Evolutionary conservation across 2,797 vertebrate genomes (phyloP).

Genomic region (Bryconaethiops microstoma): DNA sequence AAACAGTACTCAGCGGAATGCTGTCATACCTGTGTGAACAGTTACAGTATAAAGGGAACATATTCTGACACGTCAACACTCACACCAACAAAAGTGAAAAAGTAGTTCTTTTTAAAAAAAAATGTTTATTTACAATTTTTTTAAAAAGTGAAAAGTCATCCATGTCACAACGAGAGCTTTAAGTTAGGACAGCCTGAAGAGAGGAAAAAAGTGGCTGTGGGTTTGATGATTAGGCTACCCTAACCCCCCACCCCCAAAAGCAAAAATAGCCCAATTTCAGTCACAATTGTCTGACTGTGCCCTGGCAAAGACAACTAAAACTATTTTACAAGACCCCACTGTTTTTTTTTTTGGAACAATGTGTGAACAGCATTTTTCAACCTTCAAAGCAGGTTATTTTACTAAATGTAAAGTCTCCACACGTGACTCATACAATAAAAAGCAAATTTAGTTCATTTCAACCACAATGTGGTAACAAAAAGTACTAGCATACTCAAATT

Average conservation of each 20-base stretch:
- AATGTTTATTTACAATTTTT: conserved; percentile 58
- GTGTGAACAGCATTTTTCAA: conserved; percentile 23
- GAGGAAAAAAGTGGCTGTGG: neutral
- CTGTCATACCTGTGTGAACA: neutral
- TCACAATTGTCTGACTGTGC: neutral
- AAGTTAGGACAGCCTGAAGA: conserved; percentile 6
- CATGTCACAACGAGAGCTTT: conserved; percentile 27
- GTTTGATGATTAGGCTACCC: neutral
- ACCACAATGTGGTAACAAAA: conserved; percentile 10
- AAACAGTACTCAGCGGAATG: no score
- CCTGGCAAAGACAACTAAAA: conserved; percentile 36
- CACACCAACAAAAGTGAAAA: no score
- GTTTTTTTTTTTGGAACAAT: conserved; percentile 35
- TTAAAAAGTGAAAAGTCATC: conserved; percentile 19
- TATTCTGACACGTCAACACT: no score
- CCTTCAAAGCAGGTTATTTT: conserved; percentile 1
- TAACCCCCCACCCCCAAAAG: neutral
- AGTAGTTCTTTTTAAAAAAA: conserved; percentile 23
- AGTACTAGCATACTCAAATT: neutral
- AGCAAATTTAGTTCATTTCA: neutral
- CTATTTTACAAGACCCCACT: conserved; percentile 49
- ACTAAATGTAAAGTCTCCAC: conserved; percentile 2
- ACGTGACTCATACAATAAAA: conserved; percentile 15
- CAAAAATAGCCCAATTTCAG: neutral
- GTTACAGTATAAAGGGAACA: no score